These are phyloP conservation scores for Dromiciops gliroides DNA, from an alignment of 2,113 vertebrate genomes.

Conservation along the genomic window DNA sequence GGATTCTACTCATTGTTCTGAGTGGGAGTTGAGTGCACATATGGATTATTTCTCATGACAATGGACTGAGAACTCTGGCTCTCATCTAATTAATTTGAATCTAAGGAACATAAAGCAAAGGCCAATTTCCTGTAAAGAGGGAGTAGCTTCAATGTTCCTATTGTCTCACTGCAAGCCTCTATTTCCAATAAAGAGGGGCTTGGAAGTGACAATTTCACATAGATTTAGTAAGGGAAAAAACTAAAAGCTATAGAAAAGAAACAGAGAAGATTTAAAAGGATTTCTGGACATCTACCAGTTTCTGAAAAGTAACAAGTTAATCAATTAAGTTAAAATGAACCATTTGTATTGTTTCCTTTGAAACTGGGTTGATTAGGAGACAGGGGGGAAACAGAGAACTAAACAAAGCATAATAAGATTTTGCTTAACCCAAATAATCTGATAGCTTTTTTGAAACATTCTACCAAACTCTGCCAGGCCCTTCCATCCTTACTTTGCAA, in stretches of 20 bases:
- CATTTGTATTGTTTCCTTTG: slow-evolving; percentile 23
- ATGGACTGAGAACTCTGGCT: not conserved
- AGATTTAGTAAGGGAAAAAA: not conserved
- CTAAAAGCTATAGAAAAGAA: slow-evolving; percentile 2
- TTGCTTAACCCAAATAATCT: not conserved
- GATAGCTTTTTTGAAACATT: slow-evolving; percentile 8
- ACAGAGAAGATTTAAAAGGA: not conserved
- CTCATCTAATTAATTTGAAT: not conserved
- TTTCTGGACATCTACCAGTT: not conserved
- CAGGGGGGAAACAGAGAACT: not conserved
- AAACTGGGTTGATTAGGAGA: not conserved
- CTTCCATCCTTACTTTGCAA: not conserved
- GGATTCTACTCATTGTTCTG: not conserved
- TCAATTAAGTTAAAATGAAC: slow-evolving; percentile 12
- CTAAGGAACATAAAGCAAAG: not conserved
- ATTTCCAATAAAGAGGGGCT: not conserved
- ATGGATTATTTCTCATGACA: not conserved
- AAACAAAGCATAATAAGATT: not conserved
- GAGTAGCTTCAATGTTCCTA: not conserved
- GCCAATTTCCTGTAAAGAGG: not conserved
- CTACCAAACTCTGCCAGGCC: not conserved
- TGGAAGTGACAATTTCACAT: not conserved
- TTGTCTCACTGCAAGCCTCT: not conserved
- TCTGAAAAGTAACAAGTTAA: not conserved
- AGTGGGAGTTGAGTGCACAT: not conserved